Base-by-base conservation (phyloP, 2,113 vertebrate genomes). In the Pygoscelis adeliae region DNA sequence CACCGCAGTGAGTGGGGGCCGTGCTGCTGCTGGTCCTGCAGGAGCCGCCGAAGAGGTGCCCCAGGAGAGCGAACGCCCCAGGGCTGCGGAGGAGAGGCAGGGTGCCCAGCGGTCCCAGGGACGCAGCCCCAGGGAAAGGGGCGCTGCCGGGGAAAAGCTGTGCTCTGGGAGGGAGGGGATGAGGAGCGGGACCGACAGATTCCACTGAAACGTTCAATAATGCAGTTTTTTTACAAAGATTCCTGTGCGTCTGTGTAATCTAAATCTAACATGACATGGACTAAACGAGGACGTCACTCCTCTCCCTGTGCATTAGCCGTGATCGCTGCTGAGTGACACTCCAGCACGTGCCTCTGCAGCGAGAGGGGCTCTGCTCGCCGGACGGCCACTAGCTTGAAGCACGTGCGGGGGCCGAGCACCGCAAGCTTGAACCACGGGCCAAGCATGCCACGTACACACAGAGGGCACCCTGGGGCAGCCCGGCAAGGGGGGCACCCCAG, bases 231-330 rank as follows among this genome's bases (percentile, higher is more conserved):
- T 73, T 20, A 71, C 89, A 74, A 83, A 93, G 90, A 89, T 66
- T 97, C 83, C 80, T 23, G 20, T 4, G 2, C 0, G 5, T 47
- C 56, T 4, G 3, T 69, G 72, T 93, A 95, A 97, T 62, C 88
- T 79, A 96, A 97, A 98, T 97, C 81, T 91, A 96, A 97, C 88
- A 93, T 94, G 97, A 95, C 97, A 93, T 0, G 2, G 78, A 94
- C 90, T 97, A 97, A 98, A 93, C 1, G 91, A 96, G 97, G 91
- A 93, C 36, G 38, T 94, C 74, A 65, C 91, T 94, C 76, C 95
- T 71, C 84, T 96, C 91, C 93, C 82, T 1, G 3, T 90, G 95
- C 92, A 97, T 97, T 63, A 97, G 94, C 87, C 0, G 0, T 90
- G 94, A 96, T 86, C 82, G 94, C 83, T 8, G 49, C 85, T 81